Conservation (phyloP, 2,113 vertebrate species). For the Columba janthina region DNA sequence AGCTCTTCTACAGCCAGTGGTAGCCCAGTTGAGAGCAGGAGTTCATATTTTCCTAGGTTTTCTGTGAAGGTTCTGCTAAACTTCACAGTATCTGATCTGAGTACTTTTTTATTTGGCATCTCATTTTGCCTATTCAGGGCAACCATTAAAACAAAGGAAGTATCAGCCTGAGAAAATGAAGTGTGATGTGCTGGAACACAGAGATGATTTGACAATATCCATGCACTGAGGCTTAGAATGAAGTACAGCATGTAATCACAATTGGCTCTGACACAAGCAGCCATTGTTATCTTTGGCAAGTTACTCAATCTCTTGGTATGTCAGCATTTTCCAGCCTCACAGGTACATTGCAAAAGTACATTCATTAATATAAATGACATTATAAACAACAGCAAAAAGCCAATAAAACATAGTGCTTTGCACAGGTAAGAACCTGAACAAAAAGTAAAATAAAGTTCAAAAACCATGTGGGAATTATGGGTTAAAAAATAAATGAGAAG, state of each 20-base stretch:
- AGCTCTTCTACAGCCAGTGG: background rate
- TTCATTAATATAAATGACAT: conserved; percentile 7
- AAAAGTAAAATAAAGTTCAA: background rate
- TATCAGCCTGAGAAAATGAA: conserved; percentile 6
- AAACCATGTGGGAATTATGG: background rate
- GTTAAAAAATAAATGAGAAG: background rate
- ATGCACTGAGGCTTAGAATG: background rate
- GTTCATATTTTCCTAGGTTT: background rate
- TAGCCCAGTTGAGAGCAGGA: background rate
- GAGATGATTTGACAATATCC: conserved; percentile 26
- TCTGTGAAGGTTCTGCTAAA: background rate
- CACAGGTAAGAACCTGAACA: background rate
- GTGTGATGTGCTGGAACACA: background rate
- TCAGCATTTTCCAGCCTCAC: background rate
- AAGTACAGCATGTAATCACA: conserved; percentile 1
- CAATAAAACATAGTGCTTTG: background rate
- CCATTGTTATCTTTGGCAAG: conserved; percentile 6
- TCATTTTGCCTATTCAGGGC: conserved; percentile 8
- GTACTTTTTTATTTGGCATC: background rate
- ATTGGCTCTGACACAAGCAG: conserved; percentile 13
- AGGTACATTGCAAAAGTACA: background rate
- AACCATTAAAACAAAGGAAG: conserved; percentile 28
- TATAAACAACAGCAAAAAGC: background rate
- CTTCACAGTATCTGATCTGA: background rate
- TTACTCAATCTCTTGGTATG: background rate